phyloP scores from a whole-genome alignment of 2,113 vertebrate species.

The Mus pahari region DNA sequence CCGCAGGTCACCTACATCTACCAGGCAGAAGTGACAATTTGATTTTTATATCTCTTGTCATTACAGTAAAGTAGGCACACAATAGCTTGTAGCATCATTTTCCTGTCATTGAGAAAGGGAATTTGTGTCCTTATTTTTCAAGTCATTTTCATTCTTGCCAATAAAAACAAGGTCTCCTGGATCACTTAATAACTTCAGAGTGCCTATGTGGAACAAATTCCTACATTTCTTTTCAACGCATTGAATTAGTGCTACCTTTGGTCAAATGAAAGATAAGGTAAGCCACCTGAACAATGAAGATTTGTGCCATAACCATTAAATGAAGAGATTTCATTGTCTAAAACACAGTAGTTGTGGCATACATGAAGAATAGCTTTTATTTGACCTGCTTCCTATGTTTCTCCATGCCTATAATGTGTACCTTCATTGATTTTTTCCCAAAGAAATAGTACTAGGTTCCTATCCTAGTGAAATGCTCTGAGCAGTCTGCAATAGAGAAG shows the following conservation, averaged over 20 bases:
- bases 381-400: neutral
- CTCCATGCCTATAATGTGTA: neutral
- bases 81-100: slow-evolving; percentile 45
- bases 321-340: neutral
- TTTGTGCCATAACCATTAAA: neutral
- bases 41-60: slow-evolving; percentile 71
- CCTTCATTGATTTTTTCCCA: slow-evolving; percentile 4
- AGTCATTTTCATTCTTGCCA: slow-evolving; percentile 18
- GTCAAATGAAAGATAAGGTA: neutral
- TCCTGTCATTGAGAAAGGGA: slow-evolving; percentile 53
- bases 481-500: neutral
- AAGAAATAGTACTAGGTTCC: neutral
- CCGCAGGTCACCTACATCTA: slow-evolving; percentile 64
- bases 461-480: neutral
- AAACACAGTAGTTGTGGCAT: neutral
- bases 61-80: slow-evolving; percentile 48
- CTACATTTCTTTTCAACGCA: slow-evolving; percentile 42
- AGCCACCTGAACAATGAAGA: neutral
- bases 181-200: slow-evolving; percentile 21
- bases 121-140: neutral
- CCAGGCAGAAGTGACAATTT: slow-evolving; percentile 62
- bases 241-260: slow-evolving; percentile 5
- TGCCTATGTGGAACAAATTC: neutral
- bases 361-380: neutral
- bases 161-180: slow-evolving; percentile 57